Evolutionary conservation across 2,113 vertebrate genomes (phyloP).

Genomic region (Elanus axillaris): DNA sequence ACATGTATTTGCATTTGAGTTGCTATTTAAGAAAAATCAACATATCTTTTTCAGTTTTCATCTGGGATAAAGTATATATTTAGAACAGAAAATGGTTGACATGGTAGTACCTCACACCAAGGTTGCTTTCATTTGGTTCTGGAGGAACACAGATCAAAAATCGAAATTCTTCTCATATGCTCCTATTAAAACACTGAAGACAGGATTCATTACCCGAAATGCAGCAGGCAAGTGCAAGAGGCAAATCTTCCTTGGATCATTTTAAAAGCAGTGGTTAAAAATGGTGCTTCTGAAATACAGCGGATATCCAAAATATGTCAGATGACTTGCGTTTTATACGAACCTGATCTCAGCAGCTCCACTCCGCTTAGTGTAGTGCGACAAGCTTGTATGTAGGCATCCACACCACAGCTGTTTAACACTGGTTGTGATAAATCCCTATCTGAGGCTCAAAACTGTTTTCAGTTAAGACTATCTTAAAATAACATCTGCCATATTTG

Average conservation of each 20-base stretch:
- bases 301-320: background rate
- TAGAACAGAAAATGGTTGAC: background rate
- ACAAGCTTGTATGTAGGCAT: background rate
- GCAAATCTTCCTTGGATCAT: background rate
- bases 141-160: background rate
- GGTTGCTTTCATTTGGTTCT: background rate
- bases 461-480: background rate
- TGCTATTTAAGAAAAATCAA: background rate
- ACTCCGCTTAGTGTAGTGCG: background rate
- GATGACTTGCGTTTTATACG: background rate
- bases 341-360: background rate
- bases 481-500: constrained; percentile 10
- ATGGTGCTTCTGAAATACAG: background rate
- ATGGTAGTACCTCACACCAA: background rate
- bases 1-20: background rate
- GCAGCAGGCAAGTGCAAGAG: background rate
- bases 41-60: background rate
- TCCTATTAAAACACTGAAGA: background rate
- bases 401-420: background rate
- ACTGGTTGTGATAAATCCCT: background rate
- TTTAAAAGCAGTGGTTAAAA: background rate
- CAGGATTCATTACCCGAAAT: background rate
- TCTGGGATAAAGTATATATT: background rate
- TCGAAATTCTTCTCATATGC: background rate
- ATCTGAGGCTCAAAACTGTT: background rate